Evolutionary conservation across 2,888 invertebrate species (phyloP).

Genomic region (Orchesellides sinensis): DNA sequence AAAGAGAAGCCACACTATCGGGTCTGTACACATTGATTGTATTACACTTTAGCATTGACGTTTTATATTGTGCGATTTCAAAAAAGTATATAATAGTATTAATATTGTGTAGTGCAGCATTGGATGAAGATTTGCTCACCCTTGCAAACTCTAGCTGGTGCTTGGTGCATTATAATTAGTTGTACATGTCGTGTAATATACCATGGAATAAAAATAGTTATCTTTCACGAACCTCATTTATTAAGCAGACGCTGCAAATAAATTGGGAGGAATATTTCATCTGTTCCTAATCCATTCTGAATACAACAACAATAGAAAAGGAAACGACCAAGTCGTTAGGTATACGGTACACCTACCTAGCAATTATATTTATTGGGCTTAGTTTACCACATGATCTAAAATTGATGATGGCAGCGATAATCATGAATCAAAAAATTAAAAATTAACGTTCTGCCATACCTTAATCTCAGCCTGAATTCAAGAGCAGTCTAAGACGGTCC

Average conservation of each 20-base stretch:
- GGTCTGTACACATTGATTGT: no score
- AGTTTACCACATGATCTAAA: not conserved
- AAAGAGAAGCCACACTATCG: no score
- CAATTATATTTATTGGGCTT: not conserved
- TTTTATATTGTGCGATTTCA: no score
- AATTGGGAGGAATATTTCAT: not conserved
- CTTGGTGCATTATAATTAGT: no score
- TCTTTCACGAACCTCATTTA: conserved; percentile 27
- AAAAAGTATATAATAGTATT: no score
- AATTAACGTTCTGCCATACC: not conserved
- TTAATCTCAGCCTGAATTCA: not conserved
- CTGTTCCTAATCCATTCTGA: not conserved
- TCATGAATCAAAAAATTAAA: not conserved
- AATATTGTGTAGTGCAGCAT: no score
- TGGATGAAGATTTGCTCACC: no score
- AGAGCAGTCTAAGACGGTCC: not conserved
- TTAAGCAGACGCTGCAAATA: not conserved
- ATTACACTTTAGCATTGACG: no score
- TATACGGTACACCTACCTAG: not conserved
- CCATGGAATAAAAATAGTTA: no score
- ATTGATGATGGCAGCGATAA: not conserved
- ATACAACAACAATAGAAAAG: no score
- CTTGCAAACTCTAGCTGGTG: no score
- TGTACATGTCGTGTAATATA: no score
- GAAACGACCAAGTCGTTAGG: not conserved